Evolutionary conservation across 2,888 invertebrate species (phyloP), one percentile per base, ranked within the genome.

Genomic region (Rosalia funebris): DNA sequence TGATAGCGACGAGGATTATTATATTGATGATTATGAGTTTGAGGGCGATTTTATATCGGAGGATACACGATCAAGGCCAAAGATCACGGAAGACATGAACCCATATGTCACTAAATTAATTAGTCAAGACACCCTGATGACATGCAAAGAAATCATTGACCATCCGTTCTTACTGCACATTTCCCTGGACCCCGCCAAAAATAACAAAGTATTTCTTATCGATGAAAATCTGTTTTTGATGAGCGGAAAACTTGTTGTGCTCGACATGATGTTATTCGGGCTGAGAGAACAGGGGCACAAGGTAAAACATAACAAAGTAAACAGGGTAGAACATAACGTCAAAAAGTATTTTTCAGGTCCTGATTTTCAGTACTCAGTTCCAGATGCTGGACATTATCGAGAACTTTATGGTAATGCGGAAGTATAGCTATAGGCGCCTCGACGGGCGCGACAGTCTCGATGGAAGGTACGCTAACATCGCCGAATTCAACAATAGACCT

Each of bases 141-240:
- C 84, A 75, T 76, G 87, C 45, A 79, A 85, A 48, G 86, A 88
- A 73, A 83, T 87, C 42, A 85, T 87, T 10, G 87, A 88, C 75
- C 91, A 91, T 79, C 90, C 90, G 0, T 90, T 74, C 85, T 77
- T 90, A 34, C 74, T 90, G 17, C 84, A 87, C 65, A 85, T 85
- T 64, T 89, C 89, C 0, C 66, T 87, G n/a, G 79, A 83, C 34
- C 73, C 72, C 1, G 76, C 78, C 3, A 71, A 75, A 2, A 63
- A 71, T 0, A 54, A 69, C 9, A 71, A 64, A 42, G 41, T 68
- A 16, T 68, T 82, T 1, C 66, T 78, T 57, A 73, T 88, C 5
- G 83, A 86, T 68, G 85, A 87, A 62, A 61, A 74, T 41, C 39
- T 90, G n/a, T 75, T 89, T 0, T 79, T 73, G 3, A 72, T 76